Conservation (phyloP, 2,113 vertebrate genomes). For the Charadrius vociferus region DNA sequence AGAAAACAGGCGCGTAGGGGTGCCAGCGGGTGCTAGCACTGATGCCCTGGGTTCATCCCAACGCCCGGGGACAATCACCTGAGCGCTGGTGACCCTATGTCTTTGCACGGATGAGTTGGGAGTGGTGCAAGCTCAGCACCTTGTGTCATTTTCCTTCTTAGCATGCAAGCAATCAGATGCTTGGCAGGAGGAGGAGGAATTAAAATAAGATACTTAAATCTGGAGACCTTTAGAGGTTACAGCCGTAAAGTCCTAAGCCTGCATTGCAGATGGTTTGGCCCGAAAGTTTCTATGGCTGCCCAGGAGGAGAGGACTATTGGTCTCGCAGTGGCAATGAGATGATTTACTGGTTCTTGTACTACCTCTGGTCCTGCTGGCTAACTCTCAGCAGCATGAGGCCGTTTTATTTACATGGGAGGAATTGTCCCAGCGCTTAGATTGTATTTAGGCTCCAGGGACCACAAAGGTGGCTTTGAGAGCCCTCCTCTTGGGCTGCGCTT, state of each 20-base stretch:
- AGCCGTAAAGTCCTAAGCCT: not conserved
- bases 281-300: not conserved
- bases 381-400: accelerated
- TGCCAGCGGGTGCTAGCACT: not conserved
- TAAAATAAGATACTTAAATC: constrained; percentile 44
- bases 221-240: constrained; percentile 46
- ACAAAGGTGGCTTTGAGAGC: not conserved
- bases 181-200: constrained; percentile 40
- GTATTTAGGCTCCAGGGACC: not conserved
- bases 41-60: not conserved
- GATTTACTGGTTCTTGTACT: not conserved
- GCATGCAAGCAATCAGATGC: not conserved
- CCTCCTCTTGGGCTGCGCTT: not conserved
- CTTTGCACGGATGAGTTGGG: not conserved
- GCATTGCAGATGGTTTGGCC: constrained; percentile 46
- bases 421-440: not conserved
- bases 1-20: not conserved
- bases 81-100: not conserved
- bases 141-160: constrained; percentile 43
- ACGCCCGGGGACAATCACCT: not conserved
- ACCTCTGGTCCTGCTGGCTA: not conserved
- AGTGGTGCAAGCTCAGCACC: constrained; percentile 52
- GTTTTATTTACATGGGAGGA: not conserved
- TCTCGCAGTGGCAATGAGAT: not conserved
- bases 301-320: not conserved